These are phyloP conservation scores for Hylomyscus alleni DNA, from an alignment of 2,797 vertebrate genomes.

Conservation along the genomic window DNA sequence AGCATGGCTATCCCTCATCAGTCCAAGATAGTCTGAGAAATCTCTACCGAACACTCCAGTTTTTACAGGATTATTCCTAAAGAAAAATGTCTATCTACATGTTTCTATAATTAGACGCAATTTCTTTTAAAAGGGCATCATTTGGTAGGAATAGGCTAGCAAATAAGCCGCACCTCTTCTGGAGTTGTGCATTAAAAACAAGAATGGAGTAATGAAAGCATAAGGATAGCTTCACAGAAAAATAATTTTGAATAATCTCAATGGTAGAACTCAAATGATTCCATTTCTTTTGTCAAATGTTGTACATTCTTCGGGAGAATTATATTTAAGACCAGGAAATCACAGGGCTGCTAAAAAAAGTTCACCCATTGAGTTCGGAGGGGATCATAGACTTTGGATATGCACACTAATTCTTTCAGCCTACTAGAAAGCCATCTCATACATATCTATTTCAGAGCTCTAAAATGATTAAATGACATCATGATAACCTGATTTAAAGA, in stretches of 20 bases:
- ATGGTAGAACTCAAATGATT: constrained; percentile 36
- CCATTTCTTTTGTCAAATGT: constrained; percentile 46
- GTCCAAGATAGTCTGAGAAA: constrained; percentile 18
- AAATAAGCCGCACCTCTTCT: not conserved
- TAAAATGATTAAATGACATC: constrained; percentile 82
- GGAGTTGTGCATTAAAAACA: constrained; percentile 12
- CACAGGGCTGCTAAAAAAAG: not conserved
- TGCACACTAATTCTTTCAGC: constrained; percentile 66
- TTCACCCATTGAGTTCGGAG: constrained; percentile 43
- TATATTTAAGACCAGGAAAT: constrained; percentile 21
- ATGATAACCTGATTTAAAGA: constrained; percentile 80
- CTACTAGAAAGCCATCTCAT: constrained; percentile 41
- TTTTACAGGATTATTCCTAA: constrained; percentile 44
- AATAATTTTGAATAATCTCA: constrained; percentile 37
- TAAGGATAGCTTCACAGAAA: constrained; percentile 22
- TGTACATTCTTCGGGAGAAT: constrained; percentile 49
- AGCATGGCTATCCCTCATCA: not conserved
- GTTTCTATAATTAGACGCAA: constrained; percentile 50
- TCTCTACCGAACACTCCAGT: not conserved
- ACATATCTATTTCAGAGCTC: constrained; percentile 80
- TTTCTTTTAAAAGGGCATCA: constrained; percentile 55
- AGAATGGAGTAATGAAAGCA: not conserved
- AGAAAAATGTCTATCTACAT: not conserved
- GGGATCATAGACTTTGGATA: constrained; percentile 53
- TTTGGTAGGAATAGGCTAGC: not conserved